phyloP scores from a whole-genome alignment of 2,888 invertebrate genomes.

The Corythucha ciliata region DNA sequence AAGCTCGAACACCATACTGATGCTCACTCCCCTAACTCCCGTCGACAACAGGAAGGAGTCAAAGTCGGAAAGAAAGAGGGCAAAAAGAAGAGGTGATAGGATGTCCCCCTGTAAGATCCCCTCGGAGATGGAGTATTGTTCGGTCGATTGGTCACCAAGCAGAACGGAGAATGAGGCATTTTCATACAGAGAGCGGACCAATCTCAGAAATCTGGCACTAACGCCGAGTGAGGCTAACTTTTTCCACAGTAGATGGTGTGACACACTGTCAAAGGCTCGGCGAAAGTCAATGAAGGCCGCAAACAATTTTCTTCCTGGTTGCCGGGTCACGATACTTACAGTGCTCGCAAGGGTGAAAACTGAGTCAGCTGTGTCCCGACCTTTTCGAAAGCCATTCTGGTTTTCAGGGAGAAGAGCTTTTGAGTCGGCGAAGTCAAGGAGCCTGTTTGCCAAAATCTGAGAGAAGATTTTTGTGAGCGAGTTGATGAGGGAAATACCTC shows the following conservation, averaged over 20 bases:
- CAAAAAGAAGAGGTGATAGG: slow-evolving; percentile 10
- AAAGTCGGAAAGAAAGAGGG: slow-evolving; percentile 1
- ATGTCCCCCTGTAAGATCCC: slow-evolving; percentile 15
- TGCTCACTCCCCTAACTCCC: slow-evolving; percentile 1
- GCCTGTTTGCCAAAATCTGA: not conserved
- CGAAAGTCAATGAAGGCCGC: slow-evolving; percentile 9
- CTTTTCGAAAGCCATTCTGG: slow-evolving; percentile 9
- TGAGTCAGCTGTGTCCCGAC: not conserved
- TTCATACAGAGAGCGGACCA: not conserved
- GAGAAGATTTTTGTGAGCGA: slow-evolving; percentile 6
- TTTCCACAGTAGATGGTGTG: not conserved
- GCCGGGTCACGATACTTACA: not conserved
- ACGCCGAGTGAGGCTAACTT: not conserved
- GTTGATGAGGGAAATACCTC: slow-evolving; percentile 13
- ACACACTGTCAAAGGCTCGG: slow-evolving; percentile 8
- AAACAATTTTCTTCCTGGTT: not conserved
- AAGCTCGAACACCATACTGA: not conserved
- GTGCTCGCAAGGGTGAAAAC: not conserved
- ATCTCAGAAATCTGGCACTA: slow-evolving; percentile 1
- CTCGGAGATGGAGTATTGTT: not conserved
- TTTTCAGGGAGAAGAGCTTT: slow-evolving; percentile 7
- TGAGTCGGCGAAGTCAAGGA: not conserved
- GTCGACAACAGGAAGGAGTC: not conserved
- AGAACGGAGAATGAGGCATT: slow-evolving; percentile 3
- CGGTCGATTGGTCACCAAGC: not conserved